Evolutionary conservation across 1,140 invertebrate species (phyloP), one percentile per base, ranked within the genome.

Genomic region (Ectropis grisescens): DNA sequence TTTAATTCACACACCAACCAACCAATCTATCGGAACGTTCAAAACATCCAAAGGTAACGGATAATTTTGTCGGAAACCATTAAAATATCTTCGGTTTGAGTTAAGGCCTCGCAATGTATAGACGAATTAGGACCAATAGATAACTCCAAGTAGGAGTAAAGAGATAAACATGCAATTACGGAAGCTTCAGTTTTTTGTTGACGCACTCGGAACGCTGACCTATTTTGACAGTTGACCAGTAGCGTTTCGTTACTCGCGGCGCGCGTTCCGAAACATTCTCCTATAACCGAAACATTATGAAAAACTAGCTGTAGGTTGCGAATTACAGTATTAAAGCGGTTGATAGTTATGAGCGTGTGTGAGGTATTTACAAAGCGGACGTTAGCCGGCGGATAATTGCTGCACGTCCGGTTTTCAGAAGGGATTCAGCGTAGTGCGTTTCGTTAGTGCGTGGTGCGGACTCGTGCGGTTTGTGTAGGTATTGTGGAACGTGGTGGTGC

Each of bases 161-260:
- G 69, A 75, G 65, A 64, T 62, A 70, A 74, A 61, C 45, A 59
- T 45, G 44, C 55, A 57, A 71, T 75, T 72, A 68, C n/a, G n/a
- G n/a, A n/a, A 55, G 48, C 45, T 32, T 49, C 44, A 52, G n/a
- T n/a, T n/a, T n/a, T n/a, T n/a, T n/a, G n/a, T n/a, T n/a, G n/a
- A n/a, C n/a, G n/a, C n/a, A n/a, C n/a, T n/a, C n/a, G n/a, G n/a
- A n/a, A n/a, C n/a, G n/a, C n/a, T n/a, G n/a, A n/a, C n/a, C n/a
- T n/a, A n/a, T n/a, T n/a, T n/a, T n/a, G n/a, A n/a, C n/a, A n/a
- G n/a, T n/a, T n/a, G n/a, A n/a, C n/a, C n/a, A n/a, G n/a, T n/a
- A n/a, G n/a, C n/a, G n/a, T n/a, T n/a, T n/a, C n/a, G n/a, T n/a
- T n/a, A n/a, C n/a, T n/a, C n/a, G 16, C 3, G 16, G 8, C 16